phyloP scores from a whole-genome alignment of 2,113 vertebrate genomes.

The Cyprinodon brontotheroides region DNA sequence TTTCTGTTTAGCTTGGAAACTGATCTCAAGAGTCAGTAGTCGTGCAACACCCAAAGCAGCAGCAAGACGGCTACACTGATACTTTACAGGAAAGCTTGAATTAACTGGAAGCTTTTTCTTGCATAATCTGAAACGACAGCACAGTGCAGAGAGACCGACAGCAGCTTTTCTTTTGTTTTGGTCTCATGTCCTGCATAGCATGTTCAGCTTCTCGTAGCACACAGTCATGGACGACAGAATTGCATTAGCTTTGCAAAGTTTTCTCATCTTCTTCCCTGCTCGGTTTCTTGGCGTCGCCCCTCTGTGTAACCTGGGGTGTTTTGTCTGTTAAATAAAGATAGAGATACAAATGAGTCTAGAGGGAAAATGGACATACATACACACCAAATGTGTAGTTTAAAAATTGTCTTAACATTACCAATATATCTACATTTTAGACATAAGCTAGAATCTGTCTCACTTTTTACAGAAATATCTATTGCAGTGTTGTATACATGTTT shows the following conservation, averaged over 20 bases:
- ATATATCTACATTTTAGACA: neutral
- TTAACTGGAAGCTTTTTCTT: slow-evolving; percentile 37
- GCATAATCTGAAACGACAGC: slow-evolving; percentile 20
- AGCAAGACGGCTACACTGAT: slow-evolving; percentile 31
- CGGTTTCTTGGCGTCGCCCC: neutral
- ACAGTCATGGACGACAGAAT: slow-evolving; percentile 45
- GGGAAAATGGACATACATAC: neutral
- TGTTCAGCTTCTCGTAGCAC: slow-evolving; percentile 57
- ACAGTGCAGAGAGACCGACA: neutral
- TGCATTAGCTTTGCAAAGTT: slow-evolving; percentile 45
- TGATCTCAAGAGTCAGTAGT: slow-evolving; percentile 31
- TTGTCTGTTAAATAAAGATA: slow-evolving; percentile 22
- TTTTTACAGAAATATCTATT: neutral
- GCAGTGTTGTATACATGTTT: neutral
- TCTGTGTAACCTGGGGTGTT: neutral
- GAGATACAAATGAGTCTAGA: slow-evolving; percentile 15
- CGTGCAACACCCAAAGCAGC: slow-evolving; percentile 24
- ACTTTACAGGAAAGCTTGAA: slow-evolving; percentile 40
- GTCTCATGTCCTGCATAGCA: slow-evolving; percentile 4
- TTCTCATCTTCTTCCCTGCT: neutral
- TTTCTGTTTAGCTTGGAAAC: slow-evolving; percentile 26
- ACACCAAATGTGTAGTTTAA: neutral
- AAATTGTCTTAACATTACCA: neutral
- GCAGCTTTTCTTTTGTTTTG: neutral
- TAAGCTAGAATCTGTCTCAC: neutral